A percentile compares a stretch with the other conserved stretches of the same genome.
These are phyloP conservation scores for Drosophila diplacantha DNA, from an alignment of 2,888 invertebrate species.

Conservation along the genomic window DNA sequence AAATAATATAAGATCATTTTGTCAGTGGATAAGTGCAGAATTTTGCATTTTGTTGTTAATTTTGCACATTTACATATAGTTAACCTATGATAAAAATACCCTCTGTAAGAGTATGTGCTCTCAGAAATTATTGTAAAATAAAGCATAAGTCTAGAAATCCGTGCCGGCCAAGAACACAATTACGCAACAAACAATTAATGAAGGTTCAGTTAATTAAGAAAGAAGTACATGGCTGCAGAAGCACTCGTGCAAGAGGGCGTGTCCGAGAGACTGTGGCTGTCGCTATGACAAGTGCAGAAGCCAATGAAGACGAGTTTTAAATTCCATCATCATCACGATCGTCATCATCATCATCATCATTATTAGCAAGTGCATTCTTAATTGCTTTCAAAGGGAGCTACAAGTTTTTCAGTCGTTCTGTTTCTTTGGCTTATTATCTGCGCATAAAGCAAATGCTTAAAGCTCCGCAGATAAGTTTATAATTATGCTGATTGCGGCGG, in stretches of 20 bases:
- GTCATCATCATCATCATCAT: constrained; percentile 24
- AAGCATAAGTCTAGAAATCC: neutral
- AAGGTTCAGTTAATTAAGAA: constrained; percentile 65
- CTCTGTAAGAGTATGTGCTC: neutral
- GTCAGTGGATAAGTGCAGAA: no score
- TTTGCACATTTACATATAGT: neutral
- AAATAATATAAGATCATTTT: no score
- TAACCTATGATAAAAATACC: neutral
- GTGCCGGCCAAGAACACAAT: constrained; percentile 39
- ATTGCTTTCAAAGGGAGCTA: constrained; percentile 51
- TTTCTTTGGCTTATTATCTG: constrained; percentile 41
- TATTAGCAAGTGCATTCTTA: constrained; percentile 61
- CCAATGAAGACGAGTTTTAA: constrained; percentile 14
- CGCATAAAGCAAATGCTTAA: constrained; percentile 54
- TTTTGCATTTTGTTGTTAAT: no score
- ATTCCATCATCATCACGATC: constrained; percentile 33
- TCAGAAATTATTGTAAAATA: neutral
- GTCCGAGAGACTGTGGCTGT: constrained; percentile 46
- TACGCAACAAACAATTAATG: constrained; percentile 57
- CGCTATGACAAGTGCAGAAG: constrained; percentile 9
- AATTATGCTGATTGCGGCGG: constrained; percentile 73
- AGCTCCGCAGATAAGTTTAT: constrained; percentile 65
- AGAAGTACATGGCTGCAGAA: constrained; percentile 20
- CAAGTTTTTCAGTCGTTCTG: constrained; percentile 45
- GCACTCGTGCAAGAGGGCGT: constrained; percentile 65